Evolutionary conservation across 2,888 invertebrate genomes (phyloP), one percentile per base, ranked within the genome.

Genomic region (Palloptera scutellata): DNA sequence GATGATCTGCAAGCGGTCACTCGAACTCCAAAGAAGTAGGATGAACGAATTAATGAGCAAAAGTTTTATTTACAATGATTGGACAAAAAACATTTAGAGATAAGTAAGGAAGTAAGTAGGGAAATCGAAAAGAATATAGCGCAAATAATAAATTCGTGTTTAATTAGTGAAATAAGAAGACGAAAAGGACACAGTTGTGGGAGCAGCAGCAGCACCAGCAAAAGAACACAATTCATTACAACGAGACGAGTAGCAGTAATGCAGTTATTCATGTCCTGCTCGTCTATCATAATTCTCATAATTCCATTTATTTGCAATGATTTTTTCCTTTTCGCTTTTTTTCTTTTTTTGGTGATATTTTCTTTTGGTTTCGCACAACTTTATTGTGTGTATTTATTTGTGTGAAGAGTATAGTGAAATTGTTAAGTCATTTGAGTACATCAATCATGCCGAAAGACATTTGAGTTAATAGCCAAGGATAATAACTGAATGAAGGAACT

Each of bases 31-130:
- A 30, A 30, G 30, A 6, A 30, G 30, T 2, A 30, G 30, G 30
- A 30, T 30, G 30, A 30, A 30, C 2, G 42, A 48, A 57, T 54
- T 66, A 66, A 66, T 66, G 61, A 66, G 61, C 54, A 45, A 66
- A 66, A 55, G 55, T 66, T 66, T 66, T 66, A 66, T 66, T 66
- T 66, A 6, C 61, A 19, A 66, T 66, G 66, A 66, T 61, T 57
- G 15, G 41, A 42, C 66, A 57, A 12, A 66, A 66, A 60, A 20
- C 43, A 42, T 12, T 43, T 13, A 43, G 19, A 12, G 48, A 61
- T 10, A 9, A 30, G 13, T n/a, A 42, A 40, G 6, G 6, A 30
- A 30, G 48, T 10, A 9, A 30, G 13, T n/a, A 42, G 52, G 6
- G 6, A 30, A 30, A 30, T 30, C 61, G 11, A 48, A 15, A 48